phyloP scores from a whole-genome alignment of 2,797 vertebrate species.

The Hypotaenidia philippensis region DNA sequence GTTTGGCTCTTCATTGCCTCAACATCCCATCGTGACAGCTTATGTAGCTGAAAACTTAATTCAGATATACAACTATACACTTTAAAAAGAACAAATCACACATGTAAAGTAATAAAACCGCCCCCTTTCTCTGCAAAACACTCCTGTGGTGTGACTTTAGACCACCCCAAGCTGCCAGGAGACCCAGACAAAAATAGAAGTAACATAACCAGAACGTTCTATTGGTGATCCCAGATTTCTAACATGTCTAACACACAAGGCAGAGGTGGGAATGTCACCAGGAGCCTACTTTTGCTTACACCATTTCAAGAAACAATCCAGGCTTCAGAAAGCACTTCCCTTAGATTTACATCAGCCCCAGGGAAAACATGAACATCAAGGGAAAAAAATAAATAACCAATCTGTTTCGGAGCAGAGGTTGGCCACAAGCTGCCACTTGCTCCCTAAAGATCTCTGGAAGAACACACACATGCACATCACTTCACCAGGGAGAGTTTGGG shows the following conservation, averaged over 20 bases:
- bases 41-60: not conserved
- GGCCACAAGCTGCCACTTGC: not conserved
- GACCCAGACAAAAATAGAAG: not conserved
- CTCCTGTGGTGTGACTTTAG: not conserved
- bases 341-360: not conserved
- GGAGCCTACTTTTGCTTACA: not conserved
- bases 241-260: not conserved
- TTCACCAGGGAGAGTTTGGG: not conserved
- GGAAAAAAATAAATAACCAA: no score
- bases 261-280: not conserved
- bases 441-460: not conserved
- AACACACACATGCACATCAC: rapidly evolving
- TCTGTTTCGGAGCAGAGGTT: not conserved
- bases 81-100: not conserved
- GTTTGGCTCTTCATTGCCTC: not conserved
- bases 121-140: not conserved
- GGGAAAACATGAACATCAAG: not conserved
- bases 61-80: not conserved
- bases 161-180: not conserved
- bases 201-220: not conserved
- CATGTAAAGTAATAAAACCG: not conserved
- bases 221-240: not conserved
- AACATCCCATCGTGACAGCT: not conserved
- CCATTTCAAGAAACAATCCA: not conserved
- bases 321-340: not conserved